phyloP scores from a whole-genome alignment of 2,113 vertebrate genomes.

The Lanius collurio region DNA sequence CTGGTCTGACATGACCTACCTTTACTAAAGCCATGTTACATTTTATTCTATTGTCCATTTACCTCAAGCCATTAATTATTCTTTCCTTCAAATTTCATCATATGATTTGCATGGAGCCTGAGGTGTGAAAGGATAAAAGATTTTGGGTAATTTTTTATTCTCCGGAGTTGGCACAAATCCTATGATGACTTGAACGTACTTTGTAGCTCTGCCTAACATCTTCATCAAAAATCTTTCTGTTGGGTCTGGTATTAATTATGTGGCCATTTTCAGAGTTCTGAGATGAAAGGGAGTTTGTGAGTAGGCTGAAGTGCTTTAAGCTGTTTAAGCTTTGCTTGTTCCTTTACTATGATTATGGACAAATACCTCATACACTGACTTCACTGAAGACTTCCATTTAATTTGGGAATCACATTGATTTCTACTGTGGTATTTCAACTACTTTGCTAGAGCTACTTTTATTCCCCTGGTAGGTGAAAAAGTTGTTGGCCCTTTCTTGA shows the following conservation, averaged over 20 bases:
- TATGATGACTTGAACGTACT: not conserved
- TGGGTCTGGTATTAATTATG: not conserved
- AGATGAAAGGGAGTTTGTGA: not conserved
- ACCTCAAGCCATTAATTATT: not conserved
- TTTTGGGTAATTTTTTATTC: not conserved
- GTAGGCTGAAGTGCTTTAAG: not conserved
- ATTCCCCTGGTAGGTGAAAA: not conserved
- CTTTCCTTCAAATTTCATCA: constrained; percentile 4
- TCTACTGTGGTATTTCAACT: not conserved
- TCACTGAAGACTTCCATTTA: not conserved
- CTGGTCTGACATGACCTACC: constrained; percentile 56
- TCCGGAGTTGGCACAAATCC: not conserved
- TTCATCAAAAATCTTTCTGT: not conserved
- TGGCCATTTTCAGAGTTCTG: not conserved
- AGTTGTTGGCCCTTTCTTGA: not conserved
- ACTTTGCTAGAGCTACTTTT: not conserved
- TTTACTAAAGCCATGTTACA: not conserved
- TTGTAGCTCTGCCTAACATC: not conserved
- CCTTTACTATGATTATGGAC: not conserved
- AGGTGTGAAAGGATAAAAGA: not conserved
- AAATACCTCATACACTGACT: not conserved
- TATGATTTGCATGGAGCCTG: not conserved
- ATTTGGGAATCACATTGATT: not conserved
- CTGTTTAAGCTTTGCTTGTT: not conserved
- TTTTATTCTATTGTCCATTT: constrained; percentile 33